Evolutionary conservation across 2,113 vertebrate genomes (phyloP), one percentile per base, ranked within the genome.

Genomic region (Diadophis punctatus): DNA sequence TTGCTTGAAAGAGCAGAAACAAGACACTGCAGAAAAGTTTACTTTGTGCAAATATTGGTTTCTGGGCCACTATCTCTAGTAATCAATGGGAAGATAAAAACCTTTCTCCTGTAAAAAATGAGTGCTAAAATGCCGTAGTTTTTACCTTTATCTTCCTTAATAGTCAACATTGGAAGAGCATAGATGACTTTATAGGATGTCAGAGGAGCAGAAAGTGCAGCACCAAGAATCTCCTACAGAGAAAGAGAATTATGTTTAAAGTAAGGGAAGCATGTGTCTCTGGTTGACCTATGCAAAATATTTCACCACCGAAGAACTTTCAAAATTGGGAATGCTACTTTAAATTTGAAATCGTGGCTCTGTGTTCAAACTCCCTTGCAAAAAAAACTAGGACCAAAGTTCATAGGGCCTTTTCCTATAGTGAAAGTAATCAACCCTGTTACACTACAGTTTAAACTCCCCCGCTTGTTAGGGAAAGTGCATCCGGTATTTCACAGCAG

Each of bases 71-170:
- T 91, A 43, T 12, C 53, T 91, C 55, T 23, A 91, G n/a, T 18
- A 60, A n/a, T 48, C 43, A 48, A 34, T 8, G 39, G n/a, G 48
- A 91, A 87, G 39, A 1, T 23, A 80, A 43, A 80, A 43, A 20
- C 3, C 3, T 80, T 80, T 39, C 34, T 80, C 18, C 14, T 88
- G 52, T 6, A 89, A 92, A 14, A 53, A 53, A 53, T 52, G 60
- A 25, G 30, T 25, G 48, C n/a, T 48, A 53, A 0, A 0, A 63
- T 92, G 39, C 51, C 90, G 46, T 5, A 39, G 0, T 18, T 22
- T 53, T 58, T 98, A 99, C 99, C 99, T 99, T 99, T 99, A 93
- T 99, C 99, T 93, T 99, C 99, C 96, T 99, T 99, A 96, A 99
- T 99, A 56, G 99, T 99, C 91, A 99, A 98, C 99, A 99, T 99